Base-by-base conservation (phyloP, 2,888 invertebrate species). In the Nebria salina region DNA sequence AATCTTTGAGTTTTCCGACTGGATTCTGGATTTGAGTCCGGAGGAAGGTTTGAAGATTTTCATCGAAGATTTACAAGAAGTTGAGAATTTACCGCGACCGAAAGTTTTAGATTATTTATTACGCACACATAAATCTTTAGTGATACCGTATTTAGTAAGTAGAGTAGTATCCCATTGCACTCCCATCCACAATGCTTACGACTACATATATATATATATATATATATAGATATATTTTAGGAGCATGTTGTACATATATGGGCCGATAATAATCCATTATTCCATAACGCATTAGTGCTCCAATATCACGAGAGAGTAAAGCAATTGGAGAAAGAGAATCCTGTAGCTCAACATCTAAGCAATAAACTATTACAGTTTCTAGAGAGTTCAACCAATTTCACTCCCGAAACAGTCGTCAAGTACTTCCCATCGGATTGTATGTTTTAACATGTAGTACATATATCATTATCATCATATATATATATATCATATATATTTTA, bases 231-330 rank as follows among this genome's bases (percentile, higher is more conserved):
- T n/a, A 43, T 77, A 70, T 84, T 85, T 78, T 85, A 92, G 90
- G 98, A 99, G 87, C 98, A 99, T 87, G 93, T 99, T 0, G 96
- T 99, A 42, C 92, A 95, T 83, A 92, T 93, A 2, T 98, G 98
- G 97, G 92, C 94, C 83, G 99, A 99, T 84, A 92, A 91, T 0
- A 95, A 94, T 86, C 91, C 96, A 0, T 87, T 95, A 74, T 96
- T 98, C 86, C 99, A 99, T 88, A 98, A 99, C 87, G 94, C 95
- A 2, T 90, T 99, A 75, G 93, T 98, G 3, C 95, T 95, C 86
- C 95, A 96, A 87, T 98, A 98, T 86, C 93, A 95, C 83, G 96
- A 97, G 84, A 94, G 94, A 85, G 91, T 86, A 77, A 88, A 73
- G 84, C 86, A 8, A 84, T 87, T 79, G 84, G 86, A 86, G 85